These are phyloP conservation scores for Micropoecilia bifurca DNA, from an alignment of 2,797 vertebrate species.

Conservation along the genomic window DNA sequence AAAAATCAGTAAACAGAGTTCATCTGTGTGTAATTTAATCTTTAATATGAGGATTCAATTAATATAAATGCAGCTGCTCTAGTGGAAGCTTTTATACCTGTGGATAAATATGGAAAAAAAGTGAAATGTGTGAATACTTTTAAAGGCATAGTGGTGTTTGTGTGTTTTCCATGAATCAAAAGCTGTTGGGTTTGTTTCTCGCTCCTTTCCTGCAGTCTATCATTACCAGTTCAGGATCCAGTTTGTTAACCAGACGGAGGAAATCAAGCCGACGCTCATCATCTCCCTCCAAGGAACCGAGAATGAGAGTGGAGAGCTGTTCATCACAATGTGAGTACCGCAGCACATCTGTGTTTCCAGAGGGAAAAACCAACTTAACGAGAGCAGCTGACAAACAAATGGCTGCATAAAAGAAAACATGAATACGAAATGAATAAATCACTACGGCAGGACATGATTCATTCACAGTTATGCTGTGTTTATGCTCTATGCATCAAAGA, in stretches of 20 bases:
- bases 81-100: not conserved
- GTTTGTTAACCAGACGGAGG: slow-evolving; percentile 84
- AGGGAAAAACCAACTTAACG: slow-evolving; percentile 27
- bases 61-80: not conserved
- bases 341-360: slow-evolving; percentile 48
- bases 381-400: slow-evolving; percentile 48
- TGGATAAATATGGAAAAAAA: not conserved
- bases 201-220: slow-evolving; percentile 79
- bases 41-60: not conserved
- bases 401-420: slow-evolving; percentile 61
- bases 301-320: slow-evolving; percentile 83
- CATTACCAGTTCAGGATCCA: slow-evolving; percentile 95
- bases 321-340: slow-evolving; percentile 87
- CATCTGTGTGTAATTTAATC: not conserved
- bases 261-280: slow-evolving; percentile 81
- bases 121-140: not conserved
- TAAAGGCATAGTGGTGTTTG: not conserved
- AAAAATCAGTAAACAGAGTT: not conserved
- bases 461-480: slow-evolving; percentile 25
- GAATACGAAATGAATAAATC: slow-evolving; percentile 64
- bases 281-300: slow-evolving; percentile 87
- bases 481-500: slow-evolving; percentile 38
- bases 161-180: not conserved
- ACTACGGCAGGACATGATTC: slow-evolving; percentile 53
- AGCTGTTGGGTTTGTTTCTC: not conserved